Percentiles rank a stretch among this genome's conserved stretches.
phyloP scores from a whole-genome alignment of 2,888 invertebrate species.

The Pseudococcus viburni region DNA sequence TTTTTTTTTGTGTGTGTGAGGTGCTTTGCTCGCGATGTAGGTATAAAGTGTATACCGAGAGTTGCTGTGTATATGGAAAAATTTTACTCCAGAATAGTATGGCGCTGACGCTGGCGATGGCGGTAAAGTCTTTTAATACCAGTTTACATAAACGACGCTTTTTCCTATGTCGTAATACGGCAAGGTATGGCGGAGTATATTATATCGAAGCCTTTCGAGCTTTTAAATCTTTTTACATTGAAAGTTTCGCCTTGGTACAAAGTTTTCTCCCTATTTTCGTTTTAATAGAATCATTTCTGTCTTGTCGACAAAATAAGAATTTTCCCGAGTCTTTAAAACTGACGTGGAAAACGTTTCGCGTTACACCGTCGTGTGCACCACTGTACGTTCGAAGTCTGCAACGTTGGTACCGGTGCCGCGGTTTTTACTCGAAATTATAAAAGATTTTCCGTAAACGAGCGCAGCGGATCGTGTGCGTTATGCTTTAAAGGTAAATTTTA shows the following conservation, averaged over 20 bases:
- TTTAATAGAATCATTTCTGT: slow-evolving; percentile 58
- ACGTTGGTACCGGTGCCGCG: background rate
- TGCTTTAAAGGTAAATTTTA: slow-evolving; percentile 31
- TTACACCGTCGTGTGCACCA: background rate
- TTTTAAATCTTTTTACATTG: slow-evolving; percentile 59
- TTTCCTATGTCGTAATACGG: slow-evolving; percentile 48
- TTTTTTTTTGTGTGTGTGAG: background rate
- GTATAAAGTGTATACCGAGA: background rate
- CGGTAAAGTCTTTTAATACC: slow-evolving; percentile 50
- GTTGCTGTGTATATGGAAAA: slow-evolving; percentile 21
- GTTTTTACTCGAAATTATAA: slow-evolving; percentile 17
- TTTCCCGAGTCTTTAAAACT: slow-evolving; percentile 37
- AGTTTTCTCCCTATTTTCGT: slow-evolving; percentile 57
- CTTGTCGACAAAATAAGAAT: slow-evolving; percentile 57
- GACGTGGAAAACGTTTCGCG: slow-evolving; percentile 25
- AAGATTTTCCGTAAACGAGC: background rate
- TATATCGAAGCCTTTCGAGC: slow-evolving; percentile 58
- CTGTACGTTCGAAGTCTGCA: background rate
- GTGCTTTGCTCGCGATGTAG: background rate
- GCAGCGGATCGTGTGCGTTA: background rate
- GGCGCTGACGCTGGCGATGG: background rate
- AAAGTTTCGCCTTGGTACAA: slow-evolving; percentile 52
- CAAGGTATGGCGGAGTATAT: slow-evolving; percentile 34
- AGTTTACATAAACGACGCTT: slow-evolving; percentile 56
- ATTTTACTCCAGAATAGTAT: background rate